A percentile compares a stretch with the other conserved stretches of the same genome.
Conservation (phyloP, 2,797 vertebrate genomes). For the Amblyraja radiata region DNA sequence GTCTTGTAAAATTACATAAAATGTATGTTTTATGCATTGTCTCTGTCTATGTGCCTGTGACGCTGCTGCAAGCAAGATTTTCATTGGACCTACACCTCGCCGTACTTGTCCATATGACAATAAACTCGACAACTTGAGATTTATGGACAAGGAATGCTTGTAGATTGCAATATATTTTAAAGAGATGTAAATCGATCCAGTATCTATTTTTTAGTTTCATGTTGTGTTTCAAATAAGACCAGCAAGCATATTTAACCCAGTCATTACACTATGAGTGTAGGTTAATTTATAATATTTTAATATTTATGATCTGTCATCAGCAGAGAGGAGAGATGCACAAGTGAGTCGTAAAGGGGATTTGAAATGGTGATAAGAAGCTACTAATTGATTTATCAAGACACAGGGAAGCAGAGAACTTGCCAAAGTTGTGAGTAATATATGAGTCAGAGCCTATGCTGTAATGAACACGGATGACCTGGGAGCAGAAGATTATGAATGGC, state of each 20-base stretch:
- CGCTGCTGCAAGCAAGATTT: too few species aligned
- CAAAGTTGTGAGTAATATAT: not conserved
- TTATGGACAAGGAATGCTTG: not conserved
- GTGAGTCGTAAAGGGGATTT: not conserved
- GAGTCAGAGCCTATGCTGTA: not conserved
- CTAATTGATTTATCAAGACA: not conserved
- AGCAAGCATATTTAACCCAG: not conserved
- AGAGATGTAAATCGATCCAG: not conserved
- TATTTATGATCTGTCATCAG: not conserved
- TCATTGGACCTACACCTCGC: too few species aligned
- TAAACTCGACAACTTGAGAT: not conserved
- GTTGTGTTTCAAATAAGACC: not conserved
- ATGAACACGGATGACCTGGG: not conserved
- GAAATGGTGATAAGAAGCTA: not conserved
- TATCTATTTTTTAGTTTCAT: not conserved
- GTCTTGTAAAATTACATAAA: too few species aligned
- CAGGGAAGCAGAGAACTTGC: not conserved
- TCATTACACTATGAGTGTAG: not conserved
- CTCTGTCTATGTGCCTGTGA: too few species aligned
- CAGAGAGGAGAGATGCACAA: not conserved
- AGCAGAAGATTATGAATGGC: not conserved
- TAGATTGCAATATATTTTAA: not conserved
- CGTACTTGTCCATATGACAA: too few species aligned
- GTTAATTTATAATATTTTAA: not conserved
- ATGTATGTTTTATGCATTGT: too few species aligned